Percentiles rank a stretch among this genome's conserved stretches.
Conservation (phyloP, 2,888 invertebrate species). For the Drosophila siamana region DNA sequence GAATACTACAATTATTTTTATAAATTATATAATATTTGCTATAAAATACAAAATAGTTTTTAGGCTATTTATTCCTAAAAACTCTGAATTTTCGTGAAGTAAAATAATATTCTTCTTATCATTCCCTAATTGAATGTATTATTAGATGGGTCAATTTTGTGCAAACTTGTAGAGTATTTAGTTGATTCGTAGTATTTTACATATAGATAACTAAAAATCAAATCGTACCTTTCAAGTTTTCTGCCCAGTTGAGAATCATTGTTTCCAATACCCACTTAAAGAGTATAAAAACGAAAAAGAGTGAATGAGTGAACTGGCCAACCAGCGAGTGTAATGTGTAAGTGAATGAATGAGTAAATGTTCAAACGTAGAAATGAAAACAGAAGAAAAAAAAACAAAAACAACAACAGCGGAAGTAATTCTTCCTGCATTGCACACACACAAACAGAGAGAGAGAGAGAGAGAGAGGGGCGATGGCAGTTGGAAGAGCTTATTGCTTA, state of each 20-base stretch:
- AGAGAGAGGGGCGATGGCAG: constrained; percentile 27
- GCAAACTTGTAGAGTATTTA: too few relatives aligned
- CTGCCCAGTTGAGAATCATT: background rate
- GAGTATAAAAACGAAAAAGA: constrained; percentile 32
- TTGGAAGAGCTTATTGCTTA: constrained; percentile 78
- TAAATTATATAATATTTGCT: too few relatives aligned
- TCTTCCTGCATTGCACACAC: constrained; percentile 62
- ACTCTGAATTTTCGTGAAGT: too few relatives aligned
- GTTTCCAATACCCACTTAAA: background rate
- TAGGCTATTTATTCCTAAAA: too few relatives aligned
- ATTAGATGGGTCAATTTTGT: too few relatives aligned
- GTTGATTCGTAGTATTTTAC: too few relatives aligned
- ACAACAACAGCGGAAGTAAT: constrained; percentile 67
- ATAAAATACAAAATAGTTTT: too few relatives aligned
- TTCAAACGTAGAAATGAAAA: constrained; percentile 57
- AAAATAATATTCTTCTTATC: too few relatives aligned
- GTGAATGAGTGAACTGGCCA: constrained; percentile 43
- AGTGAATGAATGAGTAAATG: constrained; percentile 67
- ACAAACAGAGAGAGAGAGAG: constrained; percentile 9
- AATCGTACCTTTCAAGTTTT: background rate
- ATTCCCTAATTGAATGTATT: too few relatives aligned
- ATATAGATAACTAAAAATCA: too few relatives aligned
- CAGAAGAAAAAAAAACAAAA: constrained; percentile 54
- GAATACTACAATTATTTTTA: too few relatives aligned
- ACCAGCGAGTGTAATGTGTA: constrained; percentile 39